Evolutionary conservation across 2,888 invertebrate genomes (phyloP).

Genomic region (Callinectes sapidus): DNA sequence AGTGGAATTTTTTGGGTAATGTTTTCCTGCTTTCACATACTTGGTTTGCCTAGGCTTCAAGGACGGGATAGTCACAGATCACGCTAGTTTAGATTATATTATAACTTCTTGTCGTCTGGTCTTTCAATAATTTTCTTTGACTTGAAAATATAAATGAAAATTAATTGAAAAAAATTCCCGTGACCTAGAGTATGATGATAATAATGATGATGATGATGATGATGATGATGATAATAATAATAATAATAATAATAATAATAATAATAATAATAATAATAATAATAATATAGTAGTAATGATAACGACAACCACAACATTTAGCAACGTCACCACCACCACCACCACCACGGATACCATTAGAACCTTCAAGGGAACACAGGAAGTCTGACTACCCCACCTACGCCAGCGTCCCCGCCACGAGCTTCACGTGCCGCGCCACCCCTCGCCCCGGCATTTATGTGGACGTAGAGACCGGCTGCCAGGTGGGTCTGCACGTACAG

Average conservation of each 20-base stretch:
- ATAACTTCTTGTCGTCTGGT: no score
- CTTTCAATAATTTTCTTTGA: no score
- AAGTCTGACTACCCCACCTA: not conserved
- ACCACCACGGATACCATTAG: not conserved
- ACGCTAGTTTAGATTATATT: no score
- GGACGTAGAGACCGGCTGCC: conserved; percentile 31
- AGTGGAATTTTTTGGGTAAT: not conserved
- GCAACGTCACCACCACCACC: conserved; percentile 24
- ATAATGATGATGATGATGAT: not conserved
- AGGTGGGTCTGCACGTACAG: not conserved
- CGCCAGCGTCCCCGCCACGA: conserved; percentile 6
- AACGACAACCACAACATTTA: not conserved
- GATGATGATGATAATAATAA: conserved; percentile 18
- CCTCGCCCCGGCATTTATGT: not conserved
- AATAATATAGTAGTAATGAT: not conserved
- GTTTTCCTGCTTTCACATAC: not conserved
- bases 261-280: not conserved
- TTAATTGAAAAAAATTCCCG: not conserved
- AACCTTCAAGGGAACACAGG: not conserved
- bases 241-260: not conserved
- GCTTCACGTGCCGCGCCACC: conserved; percentile 27
- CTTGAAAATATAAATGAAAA: no score
- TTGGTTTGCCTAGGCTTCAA: no score
- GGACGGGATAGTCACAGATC: no score
- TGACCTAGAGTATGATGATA: not conserved